Evolutionary conservation across 2,888 invertebrate species (phyloP).

Genomic region (Dolichopus griseipennis): DNA sequence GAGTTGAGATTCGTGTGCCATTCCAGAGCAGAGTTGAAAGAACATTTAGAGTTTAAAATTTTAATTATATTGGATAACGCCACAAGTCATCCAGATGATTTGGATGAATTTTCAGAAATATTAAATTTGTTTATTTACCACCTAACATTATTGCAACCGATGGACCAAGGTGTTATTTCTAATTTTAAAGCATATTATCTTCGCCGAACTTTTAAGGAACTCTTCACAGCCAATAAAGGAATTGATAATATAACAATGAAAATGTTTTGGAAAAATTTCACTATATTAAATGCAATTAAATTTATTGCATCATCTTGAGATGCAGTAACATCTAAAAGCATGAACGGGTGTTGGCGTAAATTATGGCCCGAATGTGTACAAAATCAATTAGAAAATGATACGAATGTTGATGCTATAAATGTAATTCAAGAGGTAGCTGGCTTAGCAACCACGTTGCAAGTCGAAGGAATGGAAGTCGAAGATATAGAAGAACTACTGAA

Average conservation of each 20-base stretch:
- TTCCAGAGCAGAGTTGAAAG: no score
- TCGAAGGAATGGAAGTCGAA: slow-evolving; percentile 5
- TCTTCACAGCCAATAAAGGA: neutral
- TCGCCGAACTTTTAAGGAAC: slow-evolving; percentile 8
- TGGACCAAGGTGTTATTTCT: slow-evolving; percentile 5
- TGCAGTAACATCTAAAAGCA: neutral
- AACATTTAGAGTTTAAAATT: neutral
- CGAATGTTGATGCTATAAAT: slow-evolving; percentile 7
- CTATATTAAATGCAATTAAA: neutral
- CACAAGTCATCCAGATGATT: slow-evolving; percentile 7
- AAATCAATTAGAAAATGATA: neutral
- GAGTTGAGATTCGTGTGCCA: neutral
- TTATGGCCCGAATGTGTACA: slow-evolving; percentile 9
- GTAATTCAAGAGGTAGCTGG: slow-evolving; percentile 7
- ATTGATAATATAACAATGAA: neutral
- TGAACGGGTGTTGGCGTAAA: neutral
- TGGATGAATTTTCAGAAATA: slow-evolving; percentile 7
- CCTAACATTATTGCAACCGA: neutral
- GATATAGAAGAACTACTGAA: slow-evolving; percentile 7
- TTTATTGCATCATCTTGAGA: neutral
- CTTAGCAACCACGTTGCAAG: neutral
- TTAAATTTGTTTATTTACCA: neutral
- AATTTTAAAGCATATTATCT: slow-evolving; percentile 12
- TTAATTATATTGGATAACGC: slow-evolving; percentile 13
- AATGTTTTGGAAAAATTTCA: slow-evolving; percentile 9